phyloP scores from a whole-genome alignment of 2,888 invertebrate genomes.

The Torymus aiolomorphi region DNA sequence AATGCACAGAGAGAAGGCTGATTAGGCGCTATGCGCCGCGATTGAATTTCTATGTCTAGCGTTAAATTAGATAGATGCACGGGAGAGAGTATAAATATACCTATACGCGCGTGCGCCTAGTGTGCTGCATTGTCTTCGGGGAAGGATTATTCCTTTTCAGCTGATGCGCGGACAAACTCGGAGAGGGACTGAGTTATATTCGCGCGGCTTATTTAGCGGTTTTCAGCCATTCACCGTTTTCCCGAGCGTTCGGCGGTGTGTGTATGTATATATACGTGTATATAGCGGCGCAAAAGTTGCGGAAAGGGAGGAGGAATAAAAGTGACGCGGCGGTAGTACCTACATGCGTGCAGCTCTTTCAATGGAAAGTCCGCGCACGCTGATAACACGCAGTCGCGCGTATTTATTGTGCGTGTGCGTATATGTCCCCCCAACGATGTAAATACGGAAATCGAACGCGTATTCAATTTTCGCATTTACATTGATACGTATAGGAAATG shows the following conservation, averaged over 20 bases:
- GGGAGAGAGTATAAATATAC: not conserved
- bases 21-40: slow-evolving; percentile 24
- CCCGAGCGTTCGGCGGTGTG: no score
- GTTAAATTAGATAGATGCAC: slow-evolving; percentile 33
- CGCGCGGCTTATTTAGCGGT: slow-evolving; percentile 12
- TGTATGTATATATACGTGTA: no score
- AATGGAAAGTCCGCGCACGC: no score
- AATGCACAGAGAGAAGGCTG: not conserved
- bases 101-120: not conserved
- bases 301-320: not conserved
- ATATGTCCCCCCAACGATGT: not conserved
- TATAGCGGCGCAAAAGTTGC: not conserved
- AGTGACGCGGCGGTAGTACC: not conserved
- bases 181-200: not conserved
- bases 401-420: no score
- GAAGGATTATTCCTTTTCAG: slow-evolving; percentile 17
- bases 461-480: slow-evolving; percentile 27
- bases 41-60: slow-evolving; percentile 45
- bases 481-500: not conserved
- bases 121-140: not conserved
- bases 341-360: no score
- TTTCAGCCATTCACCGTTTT: slow-evolving; percentile 9
- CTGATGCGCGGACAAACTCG: not conserved
- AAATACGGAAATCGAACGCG: slow-evolving; percentile 1
- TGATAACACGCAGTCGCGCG: no score